Evolutionary conservation across 2,113 vertebrate genomes (phyloP), one percentile per base, ranked within the genome.

Genomic region (Prochilodus magdalenae): DNA sequence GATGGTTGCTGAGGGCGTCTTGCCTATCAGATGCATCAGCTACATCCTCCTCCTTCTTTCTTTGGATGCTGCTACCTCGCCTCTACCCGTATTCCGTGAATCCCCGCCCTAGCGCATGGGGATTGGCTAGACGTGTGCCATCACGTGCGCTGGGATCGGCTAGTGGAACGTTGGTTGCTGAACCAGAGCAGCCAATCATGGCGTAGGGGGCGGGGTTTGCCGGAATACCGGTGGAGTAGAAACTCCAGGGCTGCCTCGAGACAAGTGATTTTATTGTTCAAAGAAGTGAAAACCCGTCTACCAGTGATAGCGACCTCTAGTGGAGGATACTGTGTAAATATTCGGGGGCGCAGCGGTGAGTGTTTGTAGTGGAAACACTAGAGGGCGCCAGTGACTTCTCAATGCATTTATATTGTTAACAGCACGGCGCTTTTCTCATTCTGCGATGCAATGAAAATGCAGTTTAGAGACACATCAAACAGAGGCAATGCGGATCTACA

Each of bases 31-130:
- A 57, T 70, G 74, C 80, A 83, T 55, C 72, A n/a, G 59, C 51
- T n/a, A 85, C 80, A 84, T 77, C 83, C 72, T 88, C 86, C 84
- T 89, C 87, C 89, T 90, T 84, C 86, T 86, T 53, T n/a, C 77
- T 77, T 72, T 47, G 47, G 40, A 15, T 29, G 22, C 57, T 75
- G 15, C 74, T 62, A 57, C 65, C 7, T 73, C 57, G 57, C 57
- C 24, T n/a, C 53, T 15, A 26, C 57, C 57, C 24, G 57, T 60
- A 12, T 60, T 60, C n/a, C n/a, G 57, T 0, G 5, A 24, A 26
- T n/a, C 57, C 57, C 22, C 57, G n/a, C 57, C 57, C 57, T 67
- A 1, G 2, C 10, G n/a, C 7, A 15, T 3, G 12, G n/a, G 1
- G 57, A 60, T 60, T 60, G 24, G 57, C 24, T 26, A n/a, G 24